These are phyloP conservation scores for Oreochromis tanganicae DNA, from an alignment of 2,113 vertebrate genomes.

Conservation along the genomic window DNA sequence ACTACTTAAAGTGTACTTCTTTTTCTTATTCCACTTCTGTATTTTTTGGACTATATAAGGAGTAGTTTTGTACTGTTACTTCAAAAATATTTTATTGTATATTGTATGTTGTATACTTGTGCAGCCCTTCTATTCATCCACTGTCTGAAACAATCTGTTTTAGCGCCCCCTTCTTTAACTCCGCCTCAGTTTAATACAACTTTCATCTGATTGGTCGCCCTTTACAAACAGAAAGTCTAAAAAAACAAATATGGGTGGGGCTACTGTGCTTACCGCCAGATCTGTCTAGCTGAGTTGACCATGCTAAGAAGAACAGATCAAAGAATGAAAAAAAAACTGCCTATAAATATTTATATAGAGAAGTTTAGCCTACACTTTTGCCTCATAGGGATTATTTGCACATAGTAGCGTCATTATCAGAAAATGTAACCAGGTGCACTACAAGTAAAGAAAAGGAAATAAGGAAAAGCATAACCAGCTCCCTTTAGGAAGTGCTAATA, in stretches of 20 bases:
- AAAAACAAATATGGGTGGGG: neutral
- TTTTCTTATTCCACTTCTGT: neutral
- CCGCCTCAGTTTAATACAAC: neutral
- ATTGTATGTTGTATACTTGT: fast-evolving
- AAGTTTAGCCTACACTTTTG: neutral
- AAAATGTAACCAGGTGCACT: neutral
- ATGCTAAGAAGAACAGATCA: neutral
- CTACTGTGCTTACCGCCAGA: neutral
- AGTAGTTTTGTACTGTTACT: neutral
- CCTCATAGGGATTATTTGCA: neutral
- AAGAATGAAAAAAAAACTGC: neutral
- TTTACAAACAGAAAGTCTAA: neutral
- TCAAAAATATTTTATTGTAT: neutral
- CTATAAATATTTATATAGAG: neutral
- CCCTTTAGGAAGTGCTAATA: neutral
- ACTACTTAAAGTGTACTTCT: neutral
- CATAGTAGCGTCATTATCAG: neutral
- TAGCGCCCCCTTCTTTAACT: neutral
- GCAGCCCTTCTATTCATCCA: neutral
- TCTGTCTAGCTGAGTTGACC: neutral
- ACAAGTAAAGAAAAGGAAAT: neutral
- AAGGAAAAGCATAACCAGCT: neutral
- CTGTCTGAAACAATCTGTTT: neutral
- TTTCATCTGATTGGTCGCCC: neutral
- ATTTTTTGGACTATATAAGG: fast-evolving